Evolutionary conservation across 2,797 vertebrate species (phyloP).

Genomic region (Acanthurus tractus): DNA sequence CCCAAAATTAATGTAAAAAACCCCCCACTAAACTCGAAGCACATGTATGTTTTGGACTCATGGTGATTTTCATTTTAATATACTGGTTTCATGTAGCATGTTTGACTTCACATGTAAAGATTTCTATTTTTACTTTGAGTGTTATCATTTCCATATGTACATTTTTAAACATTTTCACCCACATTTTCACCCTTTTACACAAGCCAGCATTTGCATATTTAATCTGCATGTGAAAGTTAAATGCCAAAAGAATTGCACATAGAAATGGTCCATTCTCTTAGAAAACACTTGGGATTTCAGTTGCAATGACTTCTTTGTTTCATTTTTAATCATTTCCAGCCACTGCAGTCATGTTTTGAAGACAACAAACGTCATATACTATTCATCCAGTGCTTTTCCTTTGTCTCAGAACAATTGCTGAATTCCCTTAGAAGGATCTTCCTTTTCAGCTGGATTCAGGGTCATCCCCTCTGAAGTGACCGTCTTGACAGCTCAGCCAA

Average conservation of each 20-base stretch:
- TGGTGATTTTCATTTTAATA: conserved; percentile 34
- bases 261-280: background rate
- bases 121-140: conserved; percentile 20
- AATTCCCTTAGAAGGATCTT: conserved; percentile 34
- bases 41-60: conserved; percentile 48
- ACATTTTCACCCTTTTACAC: background rate
- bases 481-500: conserved; percentile 68
- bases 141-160: conserved; percentile 18
- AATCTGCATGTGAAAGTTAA: conserved; percentile 3
- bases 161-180: conserved; percentile 2
- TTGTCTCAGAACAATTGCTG: conserved; percentile 49
- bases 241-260: conserved; percentile 7
- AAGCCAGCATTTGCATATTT: conserved; percentile 3
- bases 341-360: background rate
- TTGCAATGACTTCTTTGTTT: conserved; percentile 1
- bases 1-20: conserved; percentile 27
- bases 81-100: conserved; percentile 17
- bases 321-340: conserved; percentile 40
- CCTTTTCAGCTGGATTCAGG: conserved; percentile 56
- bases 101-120: conserved; percentile 10
- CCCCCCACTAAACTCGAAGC: conserved; percentile 38
- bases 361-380: conserved; percentile 16
- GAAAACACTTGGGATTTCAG: background rate
- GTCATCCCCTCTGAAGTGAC: conserved; percentile 52
- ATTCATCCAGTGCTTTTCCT: conserved; percentile 14